Base-by-base conservation (phyloP, 2,113 vertebrate species). In the Nothobranchius kuhntae region DNA sequence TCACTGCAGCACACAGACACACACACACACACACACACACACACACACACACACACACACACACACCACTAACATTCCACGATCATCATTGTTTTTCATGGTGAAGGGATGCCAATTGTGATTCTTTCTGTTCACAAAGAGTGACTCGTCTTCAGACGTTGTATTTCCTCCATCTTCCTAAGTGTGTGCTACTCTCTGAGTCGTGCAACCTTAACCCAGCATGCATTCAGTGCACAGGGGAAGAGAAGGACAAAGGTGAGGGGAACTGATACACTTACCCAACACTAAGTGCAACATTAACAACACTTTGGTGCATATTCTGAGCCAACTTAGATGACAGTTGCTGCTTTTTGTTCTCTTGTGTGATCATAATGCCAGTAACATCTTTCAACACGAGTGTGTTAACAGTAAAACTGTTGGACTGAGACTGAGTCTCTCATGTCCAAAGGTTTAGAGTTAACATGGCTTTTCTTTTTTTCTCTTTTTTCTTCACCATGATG, bases 251-350 rank as follows among this genome's bases (percentile, higher is more conserved):
- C 61, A 56, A 71, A 67, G 48, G 68, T 61, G 70, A 75, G 66
- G 61, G 56, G 62, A 75, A 64, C 62, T 46, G 58, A 50, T 21
- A 90, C 91, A 97, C 96, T 98, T 98, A 98, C 97, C 96, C 93
- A 96, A 93, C 88, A 91, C 88, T 80, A 88, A 95, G 90, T 88
- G 89, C 91, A 62, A 87, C 88, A 88, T 92, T 91, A 93, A 92
- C 87, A 77, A 92, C 91, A 83, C 61, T 94, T 93, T 94, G 96
- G 94, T 96, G 96, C 96, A 98, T 98, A 98, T 98, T 98, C 96
- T 97, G 97, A 96, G 96, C 96, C 97, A 99, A 98, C 96, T 99
- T 99, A 98, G 97, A 98, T 99, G 96, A 94, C 97, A 99, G 97
- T 99, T 99, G 97, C 92, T 93, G 96, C 95, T 94, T 95, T 87